Evolutionary conservation across 2,797 vertebrate genomes (phyloP).

Genomic region (Peromyscus nudipes): DNA sequence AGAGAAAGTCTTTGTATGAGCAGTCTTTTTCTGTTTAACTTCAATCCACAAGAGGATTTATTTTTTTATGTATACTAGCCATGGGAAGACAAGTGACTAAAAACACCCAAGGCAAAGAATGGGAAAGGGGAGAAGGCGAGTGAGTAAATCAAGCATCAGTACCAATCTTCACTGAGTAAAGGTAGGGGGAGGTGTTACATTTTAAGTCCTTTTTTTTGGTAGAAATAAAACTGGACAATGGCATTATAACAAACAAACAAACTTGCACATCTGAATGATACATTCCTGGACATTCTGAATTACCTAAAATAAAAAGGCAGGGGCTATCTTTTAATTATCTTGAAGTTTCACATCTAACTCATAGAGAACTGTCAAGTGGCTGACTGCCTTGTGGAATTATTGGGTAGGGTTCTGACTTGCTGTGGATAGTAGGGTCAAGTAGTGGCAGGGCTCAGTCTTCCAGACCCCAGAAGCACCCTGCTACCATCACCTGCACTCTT

Average conservation of each 20-base stretch:
- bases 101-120: slow-evolving; percentile 34
- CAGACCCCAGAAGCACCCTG: background rate
- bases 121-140: background rate
- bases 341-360: slow-evolving; percentile 21
- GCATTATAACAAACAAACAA: background rate
- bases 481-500: background rate
- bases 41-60: slow-evolving; percentile 39
- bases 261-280: slow-evolving; percentile 26
- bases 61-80: slow-evolving; percentile 21
- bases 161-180: slow-evolving; percentile 19
- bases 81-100: slow-evolving; percentile 50
- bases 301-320: slow-evolving; percentile 16
- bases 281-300: slow-evolving; percentile 21
- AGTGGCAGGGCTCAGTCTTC: background rate
- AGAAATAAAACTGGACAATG: background rate
- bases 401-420: background rate
- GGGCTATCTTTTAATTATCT: background rate
- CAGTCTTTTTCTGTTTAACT: slow-evolving; percentile 45
- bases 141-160: slow-evolving; percentile 24
- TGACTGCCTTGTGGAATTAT: background rate
- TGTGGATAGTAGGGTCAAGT: background rate
- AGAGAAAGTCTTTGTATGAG: slow-evolving; percentile 54
- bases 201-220: slow-evolving; percentile 9
- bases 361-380: background rate
- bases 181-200: background rate